Conservation (phyloP, 2,113 vertebrate genomes). For the Dipodomys merriami region DNA sequence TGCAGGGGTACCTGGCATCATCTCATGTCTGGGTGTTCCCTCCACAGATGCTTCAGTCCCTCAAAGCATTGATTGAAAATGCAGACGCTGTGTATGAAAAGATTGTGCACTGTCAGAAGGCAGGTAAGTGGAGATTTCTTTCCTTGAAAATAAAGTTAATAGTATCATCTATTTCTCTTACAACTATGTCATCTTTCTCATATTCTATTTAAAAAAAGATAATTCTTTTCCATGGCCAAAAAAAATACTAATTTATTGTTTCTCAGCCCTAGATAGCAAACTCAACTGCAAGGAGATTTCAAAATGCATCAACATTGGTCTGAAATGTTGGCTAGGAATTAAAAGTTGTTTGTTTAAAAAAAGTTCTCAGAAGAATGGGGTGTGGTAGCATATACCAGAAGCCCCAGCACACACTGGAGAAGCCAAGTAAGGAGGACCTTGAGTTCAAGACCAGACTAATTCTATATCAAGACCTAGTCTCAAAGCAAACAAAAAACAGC, state of each 20-base stretch:
- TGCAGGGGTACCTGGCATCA: not conserved
- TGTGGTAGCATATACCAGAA: not conserved
- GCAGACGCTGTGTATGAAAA: constrained; percentile 92
- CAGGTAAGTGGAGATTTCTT: constrained; percentile 84
- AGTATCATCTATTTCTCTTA: not conserved
- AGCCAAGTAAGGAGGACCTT: not conserved
- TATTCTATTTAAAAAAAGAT: not conserved
- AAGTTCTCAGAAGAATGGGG: not conserved
- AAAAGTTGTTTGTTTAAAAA: not conserved
- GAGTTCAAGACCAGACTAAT: not conserved
- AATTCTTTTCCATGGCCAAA: not conserved
- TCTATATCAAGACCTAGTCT: not conserved
- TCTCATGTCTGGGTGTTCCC: constrained; percentile 59
- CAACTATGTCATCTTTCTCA: not conserved
- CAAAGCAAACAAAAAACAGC: not conserved
- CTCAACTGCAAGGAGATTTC: not conserved
- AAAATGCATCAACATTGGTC: not conserved
- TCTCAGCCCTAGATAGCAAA: not conserved
- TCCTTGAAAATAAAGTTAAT: not conserved
- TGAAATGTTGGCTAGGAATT: not conserved
- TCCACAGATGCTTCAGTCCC: constrained; percentile 95
- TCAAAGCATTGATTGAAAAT: constrained; percentile 92
- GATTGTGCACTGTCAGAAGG: constrained; percentile 95
- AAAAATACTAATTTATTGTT: not conserved
- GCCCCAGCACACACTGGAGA: not conserved